Base-by-base conservation (phyloP, 2,113 vertebrate species). In the Synchiropus splendidus region DNA sequence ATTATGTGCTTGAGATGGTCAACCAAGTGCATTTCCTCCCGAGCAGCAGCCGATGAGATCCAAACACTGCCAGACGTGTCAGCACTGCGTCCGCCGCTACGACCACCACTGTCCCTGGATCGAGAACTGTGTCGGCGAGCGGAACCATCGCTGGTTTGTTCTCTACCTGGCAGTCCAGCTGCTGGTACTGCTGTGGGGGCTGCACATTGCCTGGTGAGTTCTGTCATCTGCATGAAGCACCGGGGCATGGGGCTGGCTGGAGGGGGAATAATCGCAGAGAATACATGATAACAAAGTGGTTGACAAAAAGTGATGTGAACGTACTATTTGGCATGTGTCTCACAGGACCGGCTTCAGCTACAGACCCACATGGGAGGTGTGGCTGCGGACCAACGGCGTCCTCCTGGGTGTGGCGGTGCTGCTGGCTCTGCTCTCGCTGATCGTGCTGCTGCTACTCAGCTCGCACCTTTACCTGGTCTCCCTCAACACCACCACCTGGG, bases 41-140 rank as follows among this genome's bases (percentile, higher is more conserved):
- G 55, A 6, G 54, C 82, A 97, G 94, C 91, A 94, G 58, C 94
- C 94, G 14, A 89, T 98, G 86, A 78, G 94, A 53, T 88, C 92
- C 13, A 89, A 69, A 56, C 94, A 98, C 72, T 98, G 94, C 52
- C 85, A 79, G 18, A 70, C 75, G 3, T 98, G 94, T 44, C 81
- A 80, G 0, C 87, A 59, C 64, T 98, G 94, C 0, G 88, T 98
- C 2, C 88, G 88, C 0, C 88, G 92, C 16, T 98, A 88, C 0
- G 94, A 98, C 74, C 94, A 98, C 54, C 94, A 98, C 77, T 98
- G 94, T 18, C 94, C 92, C 12, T 98, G 92, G 92, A 87, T 96
- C 5, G 89, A 90, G 74, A 97, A 96, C 85, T 98, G 94, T 0
- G 85, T 98, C 1, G 94, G 94, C 0, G 92, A 97, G 60, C 81